These are phyloP conservation scores for Steromphala cineraria DNA, from an alignment of 2,888 invertebrate genomes.

Conservation along the genomic window DNA sequence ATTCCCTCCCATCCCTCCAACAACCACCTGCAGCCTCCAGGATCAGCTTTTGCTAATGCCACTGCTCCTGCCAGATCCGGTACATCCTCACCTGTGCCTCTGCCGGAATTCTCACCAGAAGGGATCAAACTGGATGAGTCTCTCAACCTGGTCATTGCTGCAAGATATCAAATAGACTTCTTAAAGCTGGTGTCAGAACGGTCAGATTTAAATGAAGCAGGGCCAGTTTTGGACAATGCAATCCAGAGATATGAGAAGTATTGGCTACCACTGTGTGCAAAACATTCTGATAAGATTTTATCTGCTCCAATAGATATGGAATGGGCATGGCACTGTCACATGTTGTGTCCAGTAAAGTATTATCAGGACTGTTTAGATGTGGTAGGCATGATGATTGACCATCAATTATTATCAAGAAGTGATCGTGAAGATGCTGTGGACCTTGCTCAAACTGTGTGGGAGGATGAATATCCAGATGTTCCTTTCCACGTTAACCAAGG, in stretches of 20 bases:
- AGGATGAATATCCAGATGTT: slow-evolving; percentile 53
- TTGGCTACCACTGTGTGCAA: slow-evolving; percentile 75
- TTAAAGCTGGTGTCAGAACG: slow-evolving; percentile 54
- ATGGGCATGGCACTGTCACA: slow-evolving; percentile 77
- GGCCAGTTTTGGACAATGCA: slow-evolving; percentile 67
- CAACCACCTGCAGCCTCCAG: not conserved
- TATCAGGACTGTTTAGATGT: slow-evolving; percentile 59
- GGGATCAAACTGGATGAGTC: not conserved
- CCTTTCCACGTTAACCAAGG: slow-evolving; percentile 48
- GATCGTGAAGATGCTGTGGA: not conserved
- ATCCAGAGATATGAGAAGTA: slow-evolving; percentile 75
- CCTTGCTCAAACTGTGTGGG: slow-evolving; percentile 44
- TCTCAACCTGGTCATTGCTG: slow-evolving; percentile 55
- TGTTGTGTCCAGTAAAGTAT: slow-evolving; percentile 69
- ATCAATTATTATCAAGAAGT: slow-evolving; percentile 43
- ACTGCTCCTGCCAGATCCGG: not conserved
- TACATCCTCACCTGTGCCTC: slow-evolving; percentile 33
- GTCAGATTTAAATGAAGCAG: slow-evolving; percentile 61
- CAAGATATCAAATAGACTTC: slow-evolving; percentile 59
- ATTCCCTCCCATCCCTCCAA: not conserved
- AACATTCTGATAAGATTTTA: slow-evolving; percentile 42
- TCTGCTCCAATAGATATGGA: slow-evolving; percentile 76
- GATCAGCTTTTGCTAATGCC: slow-evolving; percentile 8
- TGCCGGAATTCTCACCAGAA: slow-evolving; percentile 35
- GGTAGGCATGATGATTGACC: slow-evolving; percentile 67